A percentile compares a stretch with the other conserved stretches of the same genome.
Evolutionary conservation across 1,140 invertebrate genomes (phyloP).

Genomic region (Proales similis): DNA sequence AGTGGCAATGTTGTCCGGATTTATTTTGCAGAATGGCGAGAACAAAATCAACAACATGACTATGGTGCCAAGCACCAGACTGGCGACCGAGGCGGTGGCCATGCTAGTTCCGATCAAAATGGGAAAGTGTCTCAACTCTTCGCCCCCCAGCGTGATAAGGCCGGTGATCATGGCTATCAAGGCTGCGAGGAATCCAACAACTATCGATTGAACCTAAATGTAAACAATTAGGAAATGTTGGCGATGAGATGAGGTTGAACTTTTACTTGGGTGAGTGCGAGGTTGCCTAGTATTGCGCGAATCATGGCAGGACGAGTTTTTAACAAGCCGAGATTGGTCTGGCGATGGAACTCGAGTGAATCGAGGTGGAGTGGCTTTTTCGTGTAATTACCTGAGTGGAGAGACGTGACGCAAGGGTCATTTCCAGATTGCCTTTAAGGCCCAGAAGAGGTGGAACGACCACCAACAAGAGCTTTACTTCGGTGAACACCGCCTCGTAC

Average conservation of each 20-base stretch:
- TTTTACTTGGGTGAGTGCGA: constrained; percentile 79
- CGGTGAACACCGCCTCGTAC: neutral
- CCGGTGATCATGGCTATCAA: constrained; percentile 75
- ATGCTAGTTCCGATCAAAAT: constrained; percentile 78
- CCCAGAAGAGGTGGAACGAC: constrained; percentile 87
- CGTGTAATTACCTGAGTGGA: constrained; percentile 64
- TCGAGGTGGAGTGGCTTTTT: no score
- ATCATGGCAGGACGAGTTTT: constrained; percentile 54
- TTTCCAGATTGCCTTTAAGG: constrained; percentile 91
- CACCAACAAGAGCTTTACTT: constrained; percentile 72
- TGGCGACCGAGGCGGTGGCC: constrained; percentile 81
- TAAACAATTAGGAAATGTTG: no score
- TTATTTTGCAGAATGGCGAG: constrained; percentile 65
- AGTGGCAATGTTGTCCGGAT: constrained; percentile 92
- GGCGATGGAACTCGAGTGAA: no score
- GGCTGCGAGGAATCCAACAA: constrained; percentile 84
- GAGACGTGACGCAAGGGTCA: constrained; percentile 86
- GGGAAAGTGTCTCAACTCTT: constrained; percentile 69
- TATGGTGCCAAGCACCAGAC: constrained; percentile 65
- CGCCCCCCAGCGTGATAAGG: constrained; percentile 71
- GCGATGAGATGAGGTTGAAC: no score
- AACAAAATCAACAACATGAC: constrained; percentile 63
- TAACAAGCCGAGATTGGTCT: no score
- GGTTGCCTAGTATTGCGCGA: constrained; percentile 72
- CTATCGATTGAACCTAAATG: constrained; percentile 87